Conservation (phyloP, 2,113 vertebrate genomes). For the Melanocharis versteri region DNA sequence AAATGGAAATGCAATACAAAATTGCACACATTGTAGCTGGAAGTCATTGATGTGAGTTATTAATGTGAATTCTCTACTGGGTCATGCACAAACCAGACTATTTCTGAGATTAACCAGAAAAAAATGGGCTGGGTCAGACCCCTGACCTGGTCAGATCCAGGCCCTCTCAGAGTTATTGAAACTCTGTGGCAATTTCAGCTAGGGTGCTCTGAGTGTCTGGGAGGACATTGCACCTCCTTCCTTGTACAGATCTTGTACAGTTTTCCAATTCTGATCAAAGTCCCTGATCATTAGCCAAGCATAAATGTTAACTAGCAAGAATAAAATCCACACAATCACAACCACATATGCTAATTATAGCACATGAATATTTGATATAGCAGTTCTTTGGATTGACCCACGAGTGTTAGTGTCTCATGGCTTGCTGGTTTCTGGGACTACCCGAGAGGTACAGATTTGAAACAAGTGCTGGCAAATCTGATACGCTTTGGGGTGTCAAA, state of each 20-base stretch:
- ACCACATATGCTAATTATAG: too few species aligned
- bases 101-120: neutral
- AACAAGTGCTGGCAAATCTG: neutral
- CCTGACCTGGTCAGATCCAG: too few species aligned
- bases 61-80: neutral
- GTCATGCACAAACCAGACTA: neutral
- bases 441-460: neutral
- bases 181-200: neutral
- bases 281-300: neutral
- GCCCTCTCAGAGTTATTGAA: neutral
- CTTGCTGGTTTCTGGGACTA: neutral
- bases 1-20: neutral
- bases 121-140: neutral
- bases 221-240: neutral
- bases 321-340: neutral
- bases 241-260: neutral
- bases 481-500: neutral
- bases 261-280: neutral
- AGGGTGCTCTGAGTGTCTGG: neutral
- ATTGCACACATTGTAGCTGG: neutral
- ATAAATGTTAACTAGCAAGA: neutral
- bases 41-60: neutral
- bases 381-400: fast-evolving
- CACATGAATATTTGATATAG: neutral
- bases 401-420: neutral